Base-by-base conservation (phyloP, 2,113 vertebrate genomes). In the Syngnathus typhle region DNA sequence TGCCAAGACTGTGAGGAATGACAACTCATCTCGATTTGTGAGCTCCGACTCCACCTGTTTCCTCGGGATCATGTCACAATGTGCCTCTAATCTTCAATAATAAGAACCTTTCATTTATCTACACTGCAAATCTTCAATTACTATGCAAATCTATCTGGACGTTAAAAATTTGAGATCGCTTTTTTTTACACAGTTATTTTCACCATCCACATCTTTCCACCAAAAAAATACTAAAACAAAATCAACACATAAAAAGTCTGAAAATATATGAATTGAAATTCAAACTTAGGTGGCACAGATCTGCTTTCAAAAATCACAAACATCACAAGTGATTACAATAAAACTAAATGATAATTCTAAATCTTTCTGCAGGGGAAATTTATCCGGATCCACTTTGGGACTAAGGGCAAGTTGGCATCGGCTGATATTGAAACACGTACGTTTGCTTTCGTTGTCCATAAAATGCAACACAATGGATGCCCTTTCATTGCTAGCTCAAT, bases 351-450 rank as follows among this genome's bases (percentile, higher is more conserved):
- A 32, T 15, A 6, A 58, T 36, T 58, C 16, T 1, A 16, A 56
- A 27, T 56, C 2, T 15, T 32, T 56, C 1, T 58, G 55, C 70
- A 89, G 89, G 88, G 89, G 23, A 90, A 90, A 85, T 90, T 90
- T 72, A 90, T 90, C 56, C 77, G 84, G 77, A 90, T 90, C 62
- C 89, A 90, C 74, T 90, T 90, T 62, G 85, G 84, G 37, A 84
- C 84, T 1, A 70, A 85, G 54, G 88, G 89, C 32, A 89, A 90
- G 81, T 80, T 90, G 71, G 13, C 86, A 32, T 87, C 86, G 0
- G 85, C 87, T 41, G 88, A 90, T 71, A 86, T 87, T 67, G 88
- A 90, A 72, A 90, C 85, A 7, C 89, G 86, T 89, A 15, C 5
- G 4, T 60, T 65, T 70, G 23, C 27, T 15, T 36, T 58, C 13